Evolutionary conservation across 2,113 vertebrate species (phyloP).

Genomic region (Dicerorhinus sumatrensis): DNA sequence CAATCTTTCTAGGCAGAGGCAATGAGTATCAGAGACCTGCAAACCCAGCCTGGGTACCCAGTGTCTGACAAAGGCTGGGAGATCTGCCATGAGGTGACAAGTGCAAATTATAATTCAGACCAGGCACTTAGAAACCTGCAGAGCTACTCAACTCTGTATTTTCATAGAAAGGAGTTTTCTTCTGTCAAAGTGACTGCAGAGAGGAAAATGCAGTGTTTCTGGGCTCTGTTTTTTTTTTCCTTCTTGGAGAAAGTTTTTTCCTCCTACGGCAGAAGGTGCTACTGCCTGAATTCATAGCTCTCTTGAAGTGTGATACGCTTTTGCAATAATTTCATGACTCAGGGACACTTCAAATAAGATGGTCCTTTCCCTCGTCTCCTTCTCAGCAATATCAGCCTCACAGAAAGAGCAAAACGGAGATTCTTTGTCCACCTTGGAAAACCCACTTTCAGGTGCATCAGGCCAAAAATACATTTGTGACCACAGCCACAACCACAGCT

Average conservation of each 20-base stretch:
- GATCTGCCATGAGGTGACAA: conserved; percentile 1
- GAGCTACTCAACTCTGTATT: conserved; percentile 39
- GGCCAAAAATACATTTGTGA: neutral
- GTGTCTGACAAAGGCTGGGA: neutral
- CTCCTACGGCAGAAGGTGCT: neutral
- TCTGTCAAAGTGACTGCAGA: neutral
- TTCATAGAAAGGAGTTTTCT: neutral
- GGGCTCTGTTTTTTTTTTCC: neutral
- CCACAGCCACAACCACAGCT: neutral
- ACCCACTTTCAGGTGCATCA: neutral
- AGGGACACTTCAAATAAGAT: neutral
- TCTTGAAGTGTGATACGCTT: neutral
- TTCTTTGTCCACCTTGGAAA: neutral
- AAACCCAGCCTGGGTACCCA: neutral
- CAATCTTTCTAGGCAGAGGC: conserved; percentile 17
- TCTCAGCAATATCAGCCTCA: neutral
- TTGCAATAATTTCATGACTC: neutral
- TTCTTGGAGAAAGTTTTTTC: neutral
- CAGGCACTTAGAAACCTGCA: neutral
- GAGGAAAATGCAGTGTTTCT: neutral
- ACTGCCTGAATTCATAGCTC: neutral
- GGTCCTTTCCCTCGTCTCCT: neutral
- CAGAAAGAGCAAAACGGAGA: neutral
- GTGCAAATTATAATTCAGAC: conserved; percentile 33
- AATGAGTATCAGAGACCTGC: neutral